These are phyloP conservation scores for Schizaphis graminum DNA, from an alignment of 2,888 invertebrate genomes.

Conservation along the genomic window DNA sequence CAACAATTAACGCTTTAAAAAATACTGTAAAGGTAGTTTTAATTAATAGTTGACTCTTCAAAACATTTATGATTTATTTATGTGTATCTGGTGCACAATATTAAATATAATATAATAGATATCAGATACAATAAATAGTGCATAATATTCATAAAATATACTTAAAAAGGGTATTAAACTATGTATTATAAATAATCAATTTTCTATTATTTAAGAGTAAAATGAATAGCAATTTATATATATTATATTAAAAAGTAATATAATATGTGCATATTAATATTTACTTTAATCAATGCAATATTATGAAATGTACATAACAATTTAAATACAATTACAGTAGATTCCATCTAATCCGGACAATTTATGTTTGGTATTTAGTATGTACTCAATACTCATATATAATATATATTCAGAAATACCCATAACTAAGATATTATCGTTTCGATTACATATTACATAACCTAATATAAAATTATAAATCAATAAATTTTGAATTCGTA, in stretches of 20 bases:
- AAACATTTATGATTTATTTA: background rate
- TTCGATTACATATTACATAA: too few relatives aligned
- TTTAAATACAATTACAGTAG: background rate
- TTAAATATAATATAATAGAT: background rate
- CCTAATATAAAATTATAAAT: too few relatives aligned
- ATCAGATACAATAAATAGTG: background rate
- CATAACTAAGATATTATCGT: too few relatives aligned
- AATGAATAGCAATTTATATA: background rate
- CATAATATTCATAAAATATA: background rate
- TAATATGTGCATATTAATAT: background rate
- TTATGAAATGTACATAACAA: background rate
- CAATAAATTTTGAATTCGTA: too few relatives aligned
- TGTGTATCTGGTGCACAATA: background rate
- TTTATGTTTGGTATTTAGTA: too few relatives aligned
- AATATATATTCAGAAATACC: too few relatives aligned
- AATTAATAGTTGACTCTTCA: background rate
- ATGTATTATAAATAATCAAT: background rate
- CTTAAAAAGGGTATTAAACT: background rate
- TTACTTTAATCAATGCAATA: background rate
- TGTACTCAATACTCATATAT: too few relatives aligned
- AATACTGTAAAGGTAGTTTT: background rate
- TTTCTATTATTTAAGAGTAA: background rate
- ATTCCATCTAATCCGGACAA: too few relatives aligned
- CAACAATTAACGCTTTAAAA: slow-evolving; percentile 2
- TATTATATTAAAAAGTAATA: background rate